Conservation (phyloP, 64 coral and sea anemone species). For the Montipora sp. region DNA sequence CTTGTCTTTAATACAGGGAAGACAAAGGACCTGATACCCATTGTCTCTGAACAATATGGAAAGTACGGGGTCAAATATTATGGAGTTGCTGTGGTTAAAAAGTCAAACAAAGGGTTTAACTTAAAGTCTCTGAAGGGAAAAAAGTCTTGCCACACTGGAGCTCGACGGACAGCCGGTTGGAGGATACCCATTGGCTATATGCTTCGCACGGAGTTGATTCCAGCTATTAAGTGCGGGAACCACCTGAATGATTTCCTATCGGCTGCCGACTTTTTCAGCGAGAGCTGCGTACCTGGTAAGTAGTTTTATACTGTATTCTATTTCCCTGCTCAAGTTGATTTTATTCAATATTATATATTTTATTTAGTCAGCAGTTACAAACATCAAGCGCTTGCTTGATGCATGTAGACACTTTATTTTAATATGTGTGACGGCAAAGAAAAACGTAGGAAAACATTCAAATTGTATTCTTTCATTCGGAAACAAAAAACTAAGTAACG, state of each 20-base stretch:
- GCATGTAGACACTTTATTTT: no score
- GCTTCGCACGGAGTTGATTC: neutral
- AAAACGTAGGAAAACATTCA: no score
- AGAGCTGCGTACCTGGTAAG: constrained; percentile 81
- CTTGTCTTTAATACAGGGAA: constrained; percentile 31
- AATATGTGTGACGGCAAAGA: no score
- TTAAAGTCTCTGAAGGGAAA: constrained; percentile 34
- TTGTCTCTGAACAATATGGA: constrained; percentile 66
- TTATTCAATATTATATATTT: no score
- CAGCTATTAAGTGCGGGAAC: neutral
- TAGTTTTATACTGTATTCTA: no score
- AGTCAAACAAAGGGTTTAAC: constrained; percentile 18
- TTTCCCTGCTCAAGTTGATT: no score
- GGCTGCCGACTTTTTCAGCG: constrained; percentile 50
- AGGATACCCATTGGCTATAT: constrained; percentile 64
- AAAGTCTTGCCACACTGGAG: constrained; percentile 82
- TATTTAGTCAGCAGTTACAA: no score
- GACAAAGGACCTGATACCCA: constrained; percentile 26
- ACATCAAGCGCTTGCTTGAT: no score
- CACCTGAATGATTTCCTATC: neutral
- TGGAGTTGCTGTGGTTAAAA: constrained; percentile 68
- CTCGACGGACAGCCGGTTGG: constrained; percentile 54
- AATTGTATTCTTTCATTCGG: no score
- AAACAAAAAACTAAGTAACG: no score
- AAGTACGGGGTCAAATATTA: constrained; percentile 38